A percentile compares a stretch with the other conserved stretches of the same genome.
These are phyloP conservation scores for Ianthella basta DNA, from an alignment of 37 sponge, comb jelly and placozoan genomes.

Conservation along the genomic window DNA sequence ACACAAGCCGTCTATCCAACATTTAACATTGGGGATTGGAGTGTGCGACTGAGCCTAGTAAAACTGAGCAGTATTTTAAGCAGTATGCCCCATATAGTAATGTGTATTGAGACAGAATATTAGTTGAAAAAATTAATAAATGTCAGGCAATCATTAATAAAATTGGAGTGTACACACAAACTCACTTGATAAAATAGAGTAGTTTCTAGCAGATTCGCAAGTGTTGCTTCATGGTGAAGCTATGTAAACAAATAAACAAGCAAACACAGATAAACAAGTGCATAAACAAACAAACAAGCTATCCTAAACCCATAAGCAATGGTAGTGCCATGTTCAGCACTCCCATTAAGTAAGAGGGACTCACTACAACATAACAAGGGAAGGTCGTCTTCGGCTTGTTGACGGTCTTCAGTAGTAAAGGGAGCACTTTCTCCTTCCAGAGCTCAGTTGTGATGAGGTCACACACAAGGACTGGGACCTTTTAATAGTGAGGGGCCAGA, in stretches of 20 bases:
- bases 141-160: too few relatives aligned
- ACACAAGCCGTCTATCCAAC: too few relatives aligned
- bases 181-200: slow-evolving; percentile 69
- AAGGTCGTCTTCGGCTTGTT: slow-evolving; percentile 51
- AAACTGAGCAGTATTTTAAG: too few relatives aligned
- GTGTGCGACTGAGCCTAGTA: too few relatives aligned
- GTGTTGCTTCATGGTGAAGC: slow-evolving; percentile 76
- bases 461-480: slow-evolving; percentile 68
- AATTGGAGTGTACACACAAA: background rate
- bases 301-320: too few relatives aligned
- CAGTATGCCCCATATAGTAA: too few relatives aligned
- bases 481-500: background rate
- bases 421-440: slow-evolving; percentile 84
- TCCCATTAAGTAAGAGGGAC: background rate
- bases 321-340: too few relatives aligned
- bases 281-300: background rate
- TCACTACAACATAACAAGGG: slow-evolving; percentile 76
- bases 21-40: too few relatives aligned
- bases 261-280: background rate
- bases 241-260: slow-evolving; percentile 21
- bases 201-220: slow-evolving; percentile 75
- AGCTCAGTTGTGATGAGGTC: slow-evolving; percentile 69
- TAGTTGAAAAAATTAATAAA: too few relatives aligned
- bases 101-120: too few relatives aligned
- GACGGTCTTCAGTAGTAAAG: slow-evolving; percentile 41